These are phyloP conservation scores for Pollenia labialis DNA, from an alignment of 2,888 invertebrate genomes.

Conservation along the genomic window DNA sequence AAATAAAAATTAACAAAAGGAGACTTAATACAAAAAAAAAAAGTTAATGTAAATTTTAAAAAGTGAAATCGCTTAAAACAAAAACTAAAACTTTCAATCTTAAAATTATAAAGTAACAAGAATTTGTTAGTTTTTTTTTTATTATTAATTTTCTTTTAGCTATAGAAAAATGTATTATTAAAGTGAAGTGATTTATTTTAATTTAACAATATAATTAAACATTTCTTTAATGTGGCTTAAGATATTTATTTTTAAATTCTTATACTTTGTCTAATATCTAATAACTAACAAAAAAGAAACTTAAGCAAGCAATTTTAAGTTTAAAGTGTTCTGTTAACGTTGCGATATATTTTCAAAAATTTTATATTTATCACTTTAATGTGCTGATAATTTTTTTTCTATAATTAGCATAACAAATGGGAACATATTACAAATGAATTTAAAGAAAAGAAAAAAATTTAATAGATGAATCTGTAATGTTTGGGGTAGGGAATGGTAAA, in stretches of 20 bases:
- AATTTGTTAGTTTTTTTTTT: background rate
- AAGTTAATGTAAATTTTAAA: background rate
- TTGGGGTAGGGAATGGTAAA: too few relatives aligned
- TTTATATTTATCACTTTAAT: constrained; percentile 25
- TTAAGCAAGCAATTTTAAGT: background rate
- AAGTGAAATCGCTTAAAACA: constrained; percentile 36
- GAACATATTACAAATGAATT: background rate
- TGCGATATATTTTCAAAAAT: constrained; percentile 8
- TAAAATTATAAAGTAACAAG: too few relatives aligned
- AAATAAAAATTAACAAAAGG: background rate
- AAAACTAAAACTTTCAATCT: constrained; percentile 2
- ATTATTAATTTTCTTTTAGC: background rate
- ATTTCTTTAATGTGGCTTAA: background rate
- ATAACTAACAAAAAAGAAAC: background rate
- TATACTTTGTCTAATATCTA: background rate
- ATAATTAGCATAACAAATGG: constrained; percentile 30
- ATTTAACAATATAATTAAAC: background rate
- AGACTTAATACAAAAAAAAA: constrained; percentile 33
- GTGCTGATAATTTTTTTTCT: constrained; percentile 37
- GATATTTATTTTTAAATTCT: background rate
- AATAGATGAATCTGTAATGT: background rate
- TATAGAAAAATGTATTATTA: too few relatives aligned
- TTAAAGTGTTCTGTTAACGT: constrained; percentile 7
- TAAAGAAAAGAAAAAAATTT: background rate
- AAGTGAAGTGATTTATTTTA: background rate